Conservation (phyloP, 2,888 invertebrate species). For the Yponomeuta plumbellus region DNA sequence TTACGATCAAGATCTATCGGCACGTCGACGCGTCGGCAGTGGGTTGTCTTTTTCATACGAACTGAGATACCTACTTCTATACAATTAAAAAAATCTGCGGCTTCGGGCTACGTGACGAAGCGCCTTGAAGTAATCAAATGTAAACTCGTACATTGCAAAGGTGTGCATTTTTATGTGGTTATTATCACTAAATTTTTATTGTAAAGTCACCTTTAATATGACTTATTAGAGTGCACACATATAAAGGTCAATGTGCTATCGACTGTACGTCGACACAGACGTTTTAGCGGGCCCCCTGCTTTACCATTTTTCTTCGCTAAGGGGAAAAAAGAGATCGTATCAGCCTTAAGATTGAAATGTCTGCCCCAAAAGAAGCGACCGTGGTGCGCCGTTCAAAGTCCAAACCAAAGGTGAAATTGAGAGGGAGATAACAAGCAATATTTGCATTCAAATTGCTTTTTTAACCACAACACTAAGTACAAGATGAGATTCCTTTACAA, state of each 20-base stretch:
- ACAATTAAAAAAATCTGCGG: too few relatives aligned
- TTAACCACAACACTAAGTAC: background rate
- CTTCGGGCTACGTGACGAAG: too few relatives aligned
- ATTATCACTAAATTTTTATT: too few relatives aligned
- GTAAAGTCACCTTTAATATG: too few relatives aligned
- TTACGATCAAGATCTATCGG: too few relatives aligned
- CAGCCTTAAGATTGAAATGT: background rate
- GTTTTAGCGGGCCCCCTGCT: background rate
- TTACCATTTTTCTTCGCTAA: background rate
- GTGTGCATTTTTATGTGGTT: too few relatives aligned
- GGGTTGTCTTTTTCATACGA: too few relatives aligned
- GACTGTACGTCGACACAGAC: background rate
- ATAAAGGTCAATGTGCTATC: background rate
- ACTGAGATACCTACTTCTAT: too few relatives aligned
- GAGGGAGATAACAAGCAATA: background rate
- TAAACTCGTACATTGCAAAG: too few relatives aligned
- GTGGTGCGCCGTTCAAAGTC: background rate
- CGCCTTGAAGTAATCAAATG: too few relatives aligned
- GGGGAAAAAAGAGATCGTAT: slow-evolving; percentile 1
- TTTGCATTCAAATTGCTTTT: background rate
- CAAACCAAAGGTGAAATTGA: background rate
- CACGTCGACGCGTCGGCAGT: too few relatives aligned
- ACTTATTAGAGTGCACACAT: background rate
- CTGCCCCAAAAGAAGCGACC: background rate
- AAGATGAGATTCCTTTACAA: background rate